These are phyloP conservation scores for Strigamia maritima DNA, from an alignment of 2,888 invertebrate genomes.

Conservation along the genomic window DNA sequence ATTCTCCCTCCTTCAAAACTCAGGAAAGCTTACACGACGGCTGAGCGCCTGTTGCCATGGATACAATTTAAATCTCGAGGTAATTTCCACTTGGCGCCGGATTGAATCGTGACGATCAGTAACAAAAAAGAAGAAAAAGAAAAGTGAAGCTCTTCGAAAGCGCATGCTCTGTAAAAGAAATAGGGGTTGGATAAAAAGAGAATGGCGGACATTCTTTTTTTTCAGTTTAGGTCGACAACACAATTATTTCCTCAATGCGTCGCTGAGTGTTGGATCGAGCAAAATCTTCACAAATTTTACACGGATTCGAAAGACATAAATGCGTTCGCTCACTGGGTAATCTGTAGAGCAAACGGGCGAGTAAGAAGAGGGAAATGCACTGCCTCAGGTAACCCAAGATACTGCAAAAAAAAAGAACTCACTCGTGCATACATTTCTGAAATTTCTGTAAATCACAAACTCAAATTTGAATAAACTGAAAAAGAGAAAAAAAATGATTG, in stretches of 20 bases:
- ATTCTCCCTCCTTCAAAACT: not conserved
- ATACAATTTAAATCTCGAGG: slow-evolving; percentile 23
- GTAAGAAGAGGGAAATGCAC: not conserved
- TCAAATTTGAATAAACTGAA: not conserved
- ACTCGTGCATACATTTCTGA: not conserved
- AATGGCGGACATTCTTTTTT: not conserved
- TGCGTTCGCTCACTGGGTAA: not conserved
- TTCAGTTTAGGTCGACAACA: not conserved
- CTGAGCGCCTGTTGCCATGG: slow-evolving; percentile 23
- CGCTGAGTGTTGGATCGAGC: not conserved
- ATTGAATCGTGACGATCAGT: slow-evolving; percentile 14
- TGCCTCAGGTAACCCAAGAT: not conserved
- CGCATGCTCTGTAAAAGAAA: not conserved
- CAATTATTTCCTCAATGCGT: slow-evolving; percentile 1
- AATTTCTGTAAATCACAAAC: not conserved
- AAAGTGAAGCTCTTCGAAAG: not conserved
- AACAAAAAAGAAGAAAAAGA: not conserved
- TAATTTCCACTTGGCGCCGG: slow-evolving; percentile 19
- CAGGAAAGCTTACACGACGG: slow-evolving; percentile 6
- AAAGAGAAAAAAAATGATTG: not conserved
- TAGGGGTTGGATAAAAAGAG: not conserved
- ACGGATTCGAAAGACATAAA: not conserved
- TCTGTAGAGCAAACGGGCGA: not conserved
- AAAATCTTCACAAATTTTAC: slow-evolving; percentile 11
- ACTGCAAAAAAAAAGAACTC: not conserved